phyloP scores from a whole-genome alignment of 2,888 invertebrate species.

The Pseudeuparius sepicola region DNA sequence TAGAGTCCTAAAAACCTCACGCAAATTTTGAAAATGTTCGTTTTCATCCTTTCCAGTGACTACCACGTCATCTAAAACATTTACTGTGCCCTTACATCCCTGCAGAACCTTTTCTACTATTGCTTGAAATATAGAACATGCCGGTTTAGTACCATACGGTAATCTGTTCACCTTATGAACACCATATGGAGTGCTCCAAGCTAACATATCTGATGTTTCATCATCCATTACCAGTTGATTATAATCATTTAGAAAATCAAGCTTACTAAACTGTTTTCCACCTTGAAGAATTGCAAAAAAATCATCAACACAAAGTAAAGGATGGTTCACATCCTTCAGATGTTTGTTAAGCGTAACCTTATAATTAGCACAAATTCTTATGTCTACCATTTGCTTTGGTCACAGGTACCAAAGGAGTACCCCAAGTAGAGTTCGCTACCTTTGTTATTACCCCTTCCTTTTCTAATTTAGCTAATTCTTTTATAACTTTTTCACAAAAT shows the following conservation, averaged over 20 bases:
- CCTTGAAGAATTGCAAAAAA: constrained; percentile 6
- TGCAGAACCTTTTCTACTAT: too few relatives aligned
- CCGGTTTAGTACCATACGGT: constrained; percentile 32
- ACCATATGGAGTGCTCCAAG: constrained; percentile 16
- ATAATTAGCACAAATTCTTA: constrained; percentile 24
- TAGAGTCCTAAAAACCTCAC: constrained; percentile 9
- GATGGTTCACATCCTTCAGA: constrained; percentile 16
- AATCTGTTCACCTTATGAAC: constrained; percentile 22
- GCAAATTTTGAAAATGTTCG: constrained; percentile 6
- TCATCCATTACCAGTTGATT: constrained; percentile 16
- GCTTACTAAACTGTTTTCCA: too few relatives aligned
- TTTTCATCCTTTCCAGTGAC: constrained; percentile 20
- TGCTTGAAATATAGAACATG: too few relatives aligned
- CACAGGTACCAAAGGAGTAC: constrained; percentile 13
- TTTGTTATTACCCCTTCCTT: too few relatives aligned
- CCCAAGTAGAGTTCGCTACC: constrained; percentile 12
- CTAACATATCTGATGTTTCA: constrained; percentile 30
- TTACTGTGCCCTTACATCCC: constrained; percentile 16
- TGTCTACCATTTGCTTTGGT: too few relatives aligned
- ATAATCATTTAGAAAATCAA: constrained; percentile 15
- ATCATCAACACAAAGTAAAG: constrained; percentile 13
- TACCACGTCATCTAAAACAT: constrained; percentile 29
- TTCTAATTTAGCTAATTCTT: too few relatives aligned
- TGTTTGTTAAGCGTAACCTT: constrained; percentile 26
- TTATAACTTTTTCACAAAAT: constrained; percentile 11